Percentiles rank a stretch among this genome's conserved stretches.
Evolutionary conservation across 2,797 vertebrate species (phyloP).

Genomic region (Coregonus sp.): DNA sequence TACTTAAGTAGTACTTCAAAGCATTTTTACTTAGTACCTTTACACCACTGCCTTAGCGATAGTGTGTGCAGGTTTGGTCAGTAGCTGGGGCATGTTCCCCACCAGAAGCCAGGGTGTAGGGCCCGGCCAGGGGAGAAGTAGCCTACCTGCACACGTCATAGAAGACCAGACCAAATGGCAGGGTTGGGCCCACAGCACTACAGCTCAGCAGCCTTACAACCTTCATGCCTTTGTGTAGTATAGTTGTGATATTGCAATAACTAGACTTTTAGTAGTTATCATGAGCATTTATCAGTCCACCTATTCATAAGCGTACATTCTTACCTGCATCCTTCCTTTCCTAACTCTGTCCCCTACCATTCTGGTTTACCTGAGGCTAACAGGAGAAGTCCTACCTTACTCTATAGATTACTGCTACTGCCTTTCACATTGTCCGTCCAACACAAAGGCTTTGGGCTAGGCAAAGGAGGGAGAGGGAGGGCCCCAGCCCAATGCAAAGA

Average conservation of each 20-base stretch:
- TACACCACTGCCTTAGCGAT: constrained; percentile 7
- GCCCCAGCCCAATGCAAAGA: not conserved
- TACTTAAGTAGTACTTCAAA: too few relatives aligned
- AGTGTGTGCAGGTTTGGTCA: constrained; percentile 18
- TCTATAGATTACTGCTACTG: too few relatives aligned
- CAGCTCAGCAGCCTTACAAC: constrained; percentile 18
- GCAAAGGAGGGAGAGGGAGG: not conserved
- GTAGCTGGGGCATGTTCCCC: constrained; percentile 19
- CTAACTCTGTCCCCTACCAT: too few relatives aligned
- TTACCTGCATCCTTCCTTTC: too few relatives aligned
- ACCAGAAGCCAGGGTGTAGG: constrained; percentile 34
- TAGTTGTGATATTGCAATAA: too few relatives aligned
- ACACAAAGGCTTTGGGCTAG: not conserved
- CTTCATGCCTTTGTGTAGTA: constrained; percentile 23
- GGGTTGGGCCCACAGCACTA: constrained; percentile 1
- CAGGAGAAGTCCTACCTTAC: too few relatives aligned
- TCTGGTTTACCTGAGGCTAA: too few relatives aligned
- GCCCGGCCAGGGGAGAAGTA: constrained; percentile 8
- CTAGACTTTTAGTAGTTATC: too few relatives aligned
- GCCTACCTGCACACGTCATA: constrained; percentile 26
- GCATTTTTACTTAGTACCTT: too few relatives aligned
- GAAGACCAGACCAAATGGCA: constrained; percentile 30
- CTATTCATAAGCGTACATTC: too few relatives aligned
- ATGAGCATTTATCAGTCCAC: too few relatives aligned
- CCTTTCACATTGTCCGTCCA: not conserved